A percentile compares a stretch with the other conserved stretches of the same genome.
Evolutionary conservation across 2,113 vertebrate genomes (phyloP).

Genomic region (Todiramphus saurophagus): DNA sequence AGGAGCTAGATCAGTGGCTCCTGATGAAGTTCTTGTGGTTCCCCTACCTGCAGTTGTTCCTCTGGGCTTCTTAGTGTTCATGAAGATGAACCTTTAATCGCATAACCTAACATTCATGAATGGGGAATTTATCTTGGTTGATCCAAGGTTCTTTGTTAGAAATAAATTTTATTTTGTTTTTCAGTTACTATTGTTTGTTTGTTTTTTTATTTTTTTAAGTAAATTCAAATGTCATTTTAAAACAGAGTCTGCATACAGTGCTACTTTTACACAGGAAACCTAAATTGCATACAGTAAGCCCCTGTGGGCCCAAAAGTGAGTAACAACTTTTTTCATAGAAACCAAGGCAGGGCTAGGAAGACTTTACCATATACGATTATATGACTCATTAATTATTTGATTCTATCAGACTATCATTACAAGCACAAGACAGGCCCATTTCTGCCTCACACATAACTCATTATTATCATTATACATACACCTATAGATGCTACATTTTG

Average conservation of each 20-base stretch:
- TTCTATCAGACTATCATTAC: background rate
- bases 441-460: background rate
- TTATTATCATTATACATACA: background rate
- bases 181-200: background rate
- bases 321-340: background rate
- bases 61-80: background rate
- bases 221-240: background rate
- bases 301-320: background rate
- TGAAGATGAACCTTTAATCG: background rate
- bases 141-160: background rate
- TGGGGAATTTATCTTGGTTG: background rate
- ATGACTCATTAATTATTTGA: background rate
- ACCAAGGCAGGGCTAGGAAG: background rate
- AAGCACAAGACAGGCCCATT: background rate
- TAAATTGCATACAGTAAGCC: background rate
- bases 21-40: background rate
- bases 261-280: background rate
- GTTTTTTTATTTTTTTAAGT: background rate
- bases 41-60: background rate
- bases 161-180: background rate
- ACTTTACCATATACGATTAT: background rate
- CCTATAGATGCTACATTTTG: background rate
- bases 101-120: background rate
- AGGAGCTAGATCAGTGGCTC: background rate
- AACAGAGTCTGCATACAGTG: background rate